These are phyloP conservation scores for Malthinus flaveolus DNA, from an alignment of 2,888 invertebrate genomes.

Conservation along the genomic window DNA sequence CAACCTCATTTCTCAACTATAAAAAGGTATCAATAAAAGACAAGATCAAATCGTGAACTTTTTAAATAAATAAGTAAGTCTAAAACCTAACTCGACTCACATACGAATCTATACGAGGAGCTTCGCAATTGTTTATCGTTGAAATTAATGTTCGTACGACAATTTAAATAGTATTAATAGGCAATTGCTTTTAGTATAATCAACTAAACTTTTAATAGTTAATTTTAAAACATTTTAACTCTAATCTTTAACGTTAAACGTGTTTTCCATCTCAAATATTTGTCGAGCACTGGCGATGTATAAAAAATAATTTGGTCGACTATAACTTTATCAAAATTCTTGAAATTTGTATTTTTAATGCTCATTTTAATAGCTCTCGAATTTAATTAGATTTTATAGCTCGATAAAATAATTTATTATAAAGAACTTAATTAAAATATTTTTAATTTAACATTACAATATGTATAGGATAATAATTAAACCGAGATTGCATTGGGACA, in stretches of 20 bases:
- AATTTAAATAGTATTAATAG: slow-evolving; percentile 54
- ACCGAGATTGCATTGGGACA: no score
- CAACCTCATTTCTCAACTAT: slow-evolving; percentile 42
- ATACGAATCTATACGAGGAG: slow-evolving; percentile 8
- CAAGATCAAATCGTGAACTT: slow-evolving; percentile 11
- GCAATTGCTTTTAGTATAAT: slow-evolving; percentile 54
- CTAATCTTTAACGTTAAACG: slow-evolving; percentile 53
- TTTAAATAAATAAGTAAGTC: slow-evolving; percentile 7
- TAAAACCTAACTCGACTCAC: not conserved
- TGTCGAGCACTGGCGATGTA: slow-evolving; percentile 10
- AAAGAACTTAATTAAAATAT: slow-evolving; percentile 29
- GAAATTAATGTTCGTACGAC: slow-evolving; percentile 44
- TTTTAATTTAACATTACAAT: slow-evolving; percentile 4
- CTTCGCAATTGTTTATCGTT: slow-evolving; percentile 7
- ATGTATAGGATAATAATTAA: no score
- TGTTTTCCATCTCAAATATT: slow-evolving; percentile 32
- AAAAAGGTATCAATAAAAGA: slow-evolving; percentile 19
- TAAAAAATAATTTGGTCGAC: not conserved
- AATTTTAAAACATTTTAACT: slow-evolving; percentile 49
- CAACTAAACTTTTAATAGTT: slow-evolving; percentile 45
- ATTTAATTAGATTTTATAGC: slow-evolving; percentile 35
- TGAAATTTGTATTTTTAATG: slow-evolving; percentile 35
- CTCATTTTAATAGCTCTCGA: slow-evolving; percentile 36
- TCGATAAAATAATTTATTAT: slow-evolving; percentile 29
- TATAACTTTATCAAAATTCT: slow-evolving; percentile 22